A percentile compares a stretch with the other conserved stretches of the same genome.
These are phyloP conservation scores for Cenopis cana DNA, from an alignment of 2,888 invertebrate species.

Conservation along the genomic window DNA sequence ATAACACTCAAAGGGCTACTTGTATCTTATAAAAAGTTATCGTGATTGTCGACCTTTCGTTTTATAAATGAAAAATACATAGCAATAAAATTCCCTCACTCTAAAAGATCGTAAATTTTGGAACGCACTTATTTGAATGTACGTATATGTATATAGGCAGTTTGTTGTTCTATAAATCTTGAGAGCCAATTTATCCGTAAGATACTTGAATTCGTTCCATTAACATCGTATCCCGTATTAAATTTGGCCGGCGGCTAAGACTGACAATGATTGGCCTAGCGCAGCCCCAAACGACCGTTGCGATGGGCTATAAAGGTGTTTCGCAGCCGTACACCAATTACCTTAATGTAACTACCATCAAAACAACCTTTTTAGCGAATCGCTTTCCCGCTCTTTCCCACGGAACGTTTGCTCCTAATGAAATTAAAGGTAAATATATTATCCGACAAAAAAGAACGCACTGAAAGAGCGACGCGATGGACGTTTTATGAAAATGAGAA, in stretches of 20 bases:
- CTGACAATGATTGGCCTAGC: slow-evolving; percentile 76
- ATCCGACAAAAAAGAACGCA: slow-evolving; percentile 56
- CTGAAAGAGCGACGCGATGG: slow-evolving; percentile 54
- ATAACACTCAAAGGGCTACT: slow-evolving; percentile 15
- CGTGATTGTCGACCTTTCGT: slow-evolving; percentile 22
- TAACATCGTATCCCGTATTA: slow-evolving; percentile 73
- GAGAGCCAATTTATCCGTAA: slow-evolving; percentile 69
- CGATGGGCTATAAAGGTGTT: slow-evolving; percentile 79
- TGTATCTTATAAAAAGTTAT: slow-evolving; percentile 17
- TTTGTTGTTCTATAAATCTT: slow-evolving; percentile 73
- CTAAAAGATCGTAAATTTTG: slow-evolving; percentile 26
- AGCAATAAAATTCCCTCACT: slow-evolving; percentile 11
- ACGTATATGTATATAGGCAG: slow-evolving; percentile 58
- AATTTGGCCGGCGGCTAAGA: slow-evolving; percentile 70
- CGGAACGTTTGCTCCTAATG: slow-evolving; percentile 70
- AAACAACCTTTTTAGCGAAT: slow-evolving; percentile 78
- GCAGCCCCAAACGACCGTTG: slow-evolving; percentile 72
- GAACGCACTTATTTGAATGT: slow-evolving; percentile 60
- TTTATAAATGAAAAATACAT: slow-evolving; percentile 26
- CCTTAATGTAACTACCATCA: slow-evolving; percentile 81
- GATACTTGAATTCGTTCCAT: slow-evolving; percentile 75
- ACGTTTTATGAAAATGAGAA: slow-evolving; percentile 69
- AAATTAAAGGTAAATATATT: slow-evolving; percentile 69
- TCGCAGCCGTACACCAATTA: slow-evolving; percentile 80
- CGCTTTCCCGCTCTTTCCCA: slow-evolving; percentile 68